Conservation (phyloP, 2,888 invertebrate genomes). For the Chironomus riparius region DNA sequence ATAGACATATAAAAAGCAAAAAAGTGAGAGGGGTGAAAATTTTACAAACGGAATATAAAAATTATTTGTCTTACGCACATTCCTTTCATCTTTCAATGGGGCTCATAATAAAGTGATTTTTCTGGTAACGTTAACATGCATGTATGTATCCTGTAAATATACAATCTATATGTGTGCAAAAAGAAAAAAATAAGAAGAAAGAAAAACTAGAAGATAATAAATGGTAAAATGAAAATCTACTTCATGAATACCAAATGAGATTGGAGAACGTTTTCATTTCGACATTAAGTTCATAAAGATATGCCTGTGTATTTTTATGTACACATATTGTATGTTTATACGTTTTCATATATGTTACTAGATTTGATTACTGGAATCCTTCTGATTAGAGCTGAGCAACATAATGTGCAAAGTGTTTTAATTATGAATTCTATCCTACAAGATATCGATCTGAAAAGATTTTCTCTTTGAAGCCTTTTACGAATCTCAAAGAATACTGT, state of each 20-base stretch:
- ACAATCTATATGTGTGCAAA: no score
- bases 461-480: no score
- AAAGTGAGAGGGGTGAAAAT: neutral
- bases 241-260: conserved; percentile 27
- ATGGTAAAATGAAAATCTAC: conserved; percentile 27
- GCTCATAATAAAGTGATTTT: conserved; percentile 27
- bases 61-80: conserved; percentile 26
- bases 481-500: no score
- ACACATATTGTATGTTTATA: neutral
- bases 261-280: neutral
- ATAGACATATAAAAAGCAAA: neutral
- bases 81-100: conserved; percentile 20
- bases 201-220: conserved; percentile 26
- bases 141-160: neutral
- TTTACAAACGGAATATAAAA: conserved; percentile 22
- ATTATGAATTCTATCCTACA: neutral
- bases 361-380: conserved; percentile 22
- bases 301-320: neutral
- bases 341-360: neutral
- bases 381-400: conserved; percentile 3
- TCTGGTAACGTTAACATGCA: neutral
- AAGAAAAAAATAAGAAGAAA: neutral
- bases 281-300: conserved; percentile 4
- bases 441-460: neutral
- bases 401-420: neutral